These are phyloP conservation scores for Xiphophorus birchmanni DNA, from an alignment of 2,797 vertebrate genomes.

Conservation along the genomic window DNA sequence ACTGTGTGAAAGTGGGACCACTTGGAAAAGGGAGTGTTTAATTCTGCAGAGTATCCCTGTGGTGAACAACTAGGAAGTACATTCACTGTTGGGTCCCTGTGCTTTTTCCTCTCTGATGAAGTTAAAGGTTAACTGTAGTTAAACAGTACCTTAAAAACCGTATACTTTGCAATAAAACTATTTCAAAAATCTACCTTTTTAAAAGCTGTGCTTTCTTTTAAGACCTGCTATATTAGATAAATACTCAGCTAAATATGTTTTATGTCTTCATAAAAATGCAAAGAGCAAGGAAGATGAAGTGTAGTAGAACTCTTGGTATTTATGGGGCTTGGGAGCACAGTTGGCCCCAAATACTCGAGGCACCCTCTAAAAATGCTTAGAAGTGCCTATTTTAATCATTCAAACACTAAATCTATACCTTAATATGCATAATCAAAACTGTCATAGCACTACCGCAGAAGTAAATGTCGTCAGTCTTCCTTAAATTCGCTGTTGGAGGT, in stretches of 20 bases:
- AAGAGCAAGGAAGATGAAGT: background rate
- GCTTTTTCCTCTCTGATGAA: background rate
- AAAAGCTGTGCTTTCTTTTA: background rate
- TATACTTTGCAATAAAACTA: background rate
- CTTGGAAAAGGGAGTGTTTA: conserved; percentile 18
- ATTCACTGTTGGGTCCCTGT: background rate
- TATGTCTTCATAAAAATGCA: background rate
- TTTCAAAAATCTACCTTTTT: background rate
- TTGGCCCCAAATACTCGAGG: background rate
- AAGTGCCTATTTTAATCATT: background rate
- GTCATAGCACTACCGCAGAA: background rate
- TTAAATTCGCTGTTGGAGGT: background rate
- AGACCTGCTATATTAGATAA: background rate
- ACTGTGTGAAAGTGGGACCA: conserved; percentile 11
- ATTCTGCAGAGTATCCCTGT: conserved; percentile 3
- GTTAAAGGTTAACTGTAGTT: background rate
- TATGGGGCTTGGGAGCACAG: too few relatives aligned
- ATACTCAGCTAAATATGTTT: background rate
- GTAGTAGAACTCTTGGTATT: too few relatives aligned
- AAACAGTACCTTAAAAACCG: background rate
- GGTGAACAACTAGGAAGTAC: background rate
- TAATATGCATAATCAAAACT: background rate
- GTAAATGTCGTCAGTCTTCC: background rate
- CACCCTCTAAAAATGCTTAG: background rate
- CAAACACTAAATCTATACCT: background rate